These are phyloP conservation scores for Pachymerium ferrugineum DNA, from an alignment of 2,888 invertebrate species.

Conservation along the genomic window DNA sequence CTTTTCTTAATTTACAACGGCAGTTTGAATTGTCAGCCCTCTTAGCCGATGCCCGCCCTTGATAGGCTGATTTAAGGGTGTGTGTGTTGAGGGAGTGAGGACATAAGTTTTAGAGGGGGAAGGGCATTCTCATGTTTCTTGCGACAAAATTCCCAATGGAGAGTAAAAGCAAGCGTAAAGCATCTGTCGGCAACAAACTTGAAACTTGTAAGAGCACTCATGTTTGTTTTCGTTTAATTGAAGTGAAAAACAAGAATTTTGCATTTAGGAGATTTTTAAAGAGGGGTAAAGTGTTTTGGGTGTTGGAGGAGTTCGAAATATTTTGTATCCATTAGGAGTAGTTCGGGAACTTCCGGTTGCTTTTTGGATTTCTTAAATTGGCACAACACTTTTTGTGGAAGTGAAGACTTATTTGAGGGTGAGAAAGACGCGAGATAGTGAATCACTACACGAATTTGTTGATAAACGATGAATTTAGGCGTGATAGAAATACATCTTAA, in stretches of 20 bases:
- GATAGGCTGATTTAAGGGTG: slow-evolving; percentile 14
- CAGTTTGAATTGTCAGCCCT: background rate
- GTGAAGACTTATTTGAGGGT: too few relatives aligned
- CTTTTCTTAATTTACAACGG: background rate
- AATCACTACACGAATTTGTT: too few relatives aligned
- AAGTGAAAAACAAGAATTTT: background rate
- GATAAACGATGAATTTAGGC: too few relatives aligned
- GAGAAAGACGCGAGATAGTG: too few relatives aligned
- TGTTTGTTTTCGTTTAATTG: slow-evolving; percentile 5
- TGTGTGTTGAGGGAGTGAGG: background rate
- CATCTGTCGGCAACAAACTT: slow-evolving; percentile 17
- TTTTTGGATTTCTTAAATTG: too few relatives aligned
- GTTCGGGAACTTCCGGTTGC: too few relatives aligned
- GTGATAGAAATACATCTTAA: too few relatives aligned
- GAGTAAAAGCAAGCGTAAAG: background rate
- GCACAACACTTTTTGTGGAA: too few relatives aligned
- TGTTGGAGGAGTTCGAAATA: too few relatives aligned
- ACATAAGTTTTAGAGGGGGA: background rate
- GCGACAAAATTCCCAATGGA: background rate
- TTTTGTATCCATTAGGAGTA: too few relatives aligned
- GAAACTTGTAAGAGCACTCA: background rate
- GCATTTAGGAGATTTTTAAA: background rate
- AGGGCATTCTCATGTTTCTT: background rate
- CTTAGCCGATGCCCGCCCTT: background rate
- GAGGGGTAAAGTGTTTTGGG: too few relatives aligned